Base-by-base conservation (phyloP, 2,797 vertebrate genomes). In the Scomberomorus guttatus region DNA sequence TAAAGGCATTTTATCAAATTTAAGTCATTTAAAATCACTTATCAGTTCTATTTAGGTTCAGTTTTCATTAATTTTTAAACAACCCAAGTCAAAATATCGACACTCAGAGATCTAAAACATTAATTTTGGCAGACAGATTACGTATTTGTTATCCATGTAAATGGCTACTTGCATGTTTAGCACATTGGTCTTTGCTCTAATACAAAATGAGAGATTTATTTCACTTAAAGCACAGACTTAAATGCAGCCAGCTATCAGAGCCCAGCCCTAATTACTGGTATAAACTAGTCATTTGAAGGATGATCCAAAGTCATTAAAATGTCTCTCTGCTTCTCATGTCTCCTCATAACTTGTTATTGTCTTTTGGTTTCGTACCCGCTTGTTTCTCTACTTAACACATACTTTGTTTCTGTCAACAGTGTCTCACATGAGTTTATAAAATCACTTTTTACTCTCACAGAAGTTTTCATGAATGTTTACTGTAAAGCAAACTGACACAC, bases 401-500 rank as follows among this genome's bases (percentile, higher is more conserved):
- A 7, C 29, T 32, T 32, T 7, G 29, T 32, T 32, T 32, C 29
- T 32, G 29, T 32, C 29, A 32, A 17, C 17, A 51, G 8, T 2
- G 9, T 25, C 2, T 39, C 22, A 39, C 4, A 61, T 20, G 34
- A 65, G 22, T 42, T 29, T 13, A 34, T 37, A 37, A 57, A 32
- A 37, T 15, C 27, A 15, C 5, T 5, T 34, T 44, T 11, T 10
- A 37, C 11, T 37, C 11, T 37, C 11, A 37, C 10, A 37, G 37
- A 37, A 37, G 37, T 11, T 11, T 37, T 37, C 37, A 3, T 54
- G 29, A 32, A 32, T 32, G 29, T 62, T 57, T 72, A 44, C 44
- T 59, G n/a, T 22, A 39, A 72, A 54, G 17, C 51, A 56, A 71
- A 56, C 34, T 62, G 32, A 62, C 29, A 56, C 14, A 50, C 14